These are phyloP conservation scores for Drosophila demipolita DNA, from an alignment of 2,888 invertebrate genomes.

Conservation along the genomic window DNA sequence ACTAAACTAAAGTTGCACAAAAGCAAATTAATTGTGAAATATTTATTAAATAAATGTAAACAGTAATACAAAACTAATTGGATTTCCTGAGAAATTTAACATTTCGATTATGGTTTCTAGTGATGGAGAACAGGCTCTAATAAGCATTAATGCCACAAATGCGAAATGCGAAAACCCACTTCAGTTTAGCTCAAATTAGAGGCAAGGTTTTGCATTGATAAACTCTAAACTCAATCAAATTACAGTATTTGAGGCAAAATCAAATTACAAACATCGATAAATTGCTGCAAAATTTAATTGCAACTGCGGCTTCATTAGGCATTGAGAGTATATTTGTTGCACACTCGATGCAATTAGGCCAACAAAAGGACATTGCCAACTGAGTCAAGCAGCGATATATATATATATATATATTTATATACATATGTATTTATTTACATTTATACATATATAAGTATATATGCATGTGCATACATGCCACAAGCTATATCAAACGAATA, in stretches of 20 bases:
- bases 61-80: not conserved
- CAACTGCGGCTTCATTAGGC: slow-evolving; percentile 52
- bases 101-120: not conserved
- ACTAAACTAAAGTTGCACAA: not conserved
- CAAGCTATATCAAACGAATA: slow-evolving; percentile 39
- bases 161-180: slow-evolving; percentile 6
- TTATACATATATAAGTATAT: not conserved
- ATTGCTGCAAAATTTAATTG: slow-evolving; percentile 40
- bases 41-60: not conserved
- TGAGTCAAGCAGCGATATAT: slow-evolving; percentile 31
- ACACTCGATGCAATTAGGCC: slow-evolving; percentile 58
- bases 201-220: slow-evolving; percentile 8
- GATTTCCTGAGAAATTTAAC: not conserved
- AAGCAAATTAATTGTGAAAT: not conserved
- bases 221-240: slow-evolving; percentile 32
- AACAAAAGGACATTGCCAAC: slow-evolving; percentile 42
- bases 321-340: slow-evolving; percentile 46
- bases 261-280: slow-evolving; percentile 42
- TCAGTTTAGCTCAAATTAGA: not conserved
- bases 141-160: not conserved
- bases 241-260: slow-evolving; percentile 26
- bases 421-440: not conserved
- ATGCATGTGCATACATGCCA: not conserved
- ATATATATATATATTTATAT: slow-evolving; percentile 1
- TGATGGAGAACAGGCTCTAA: not conserved